phyloP scores from a whole-genome alignment of 1,140 invertebrate species.

The Drosophila ohnishii region DNA sequence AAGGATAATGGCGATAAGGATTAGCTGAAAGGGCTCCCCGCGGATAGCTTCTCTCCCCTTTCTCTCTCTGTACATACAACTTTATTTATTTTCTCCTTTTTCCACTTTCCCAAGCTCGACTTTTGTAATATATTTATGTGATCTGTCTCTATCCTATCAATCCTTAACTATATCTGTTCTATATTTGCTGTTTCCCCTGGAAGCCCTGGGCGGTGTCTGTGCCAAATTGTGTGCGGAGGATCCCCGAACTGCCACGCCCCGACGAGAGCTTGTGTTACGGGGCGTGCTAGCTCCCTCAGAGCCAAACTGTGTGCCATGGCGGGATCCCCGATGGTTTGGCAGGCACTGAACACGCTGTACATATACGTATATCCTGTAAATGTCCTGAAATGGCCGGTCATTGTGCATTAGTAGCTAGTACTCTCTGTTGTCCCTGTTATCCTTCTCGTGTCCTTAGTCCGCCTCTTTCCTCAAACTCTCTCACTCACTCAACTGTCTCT shows the following conservation, averaged over 20 bases:
- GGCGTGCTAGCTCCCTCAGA: conserved; percentile 41
- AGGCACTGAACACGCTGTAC: conserved; percentile 13
- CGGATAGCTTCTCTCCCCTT: conserved; percentile 5
- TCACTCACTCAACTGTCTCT: conserved; percentile 34
- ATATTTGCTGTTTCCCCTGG: conserved; percentile 14
- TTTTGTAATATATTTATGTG: conserved; percentile 78
- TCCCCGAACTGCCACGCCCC: conserved; percentile 57
- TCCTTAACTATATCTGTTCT: background rate
- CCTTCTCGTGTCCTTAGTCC: conserved; percentile 36
- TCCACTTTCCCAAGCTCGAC: conserved; percentile 35
- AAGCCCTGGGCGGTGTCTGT: conserved; percentile 24
- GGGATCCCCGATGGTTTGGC: conserved; percentile 41
- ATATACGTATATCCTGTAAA: background rate
- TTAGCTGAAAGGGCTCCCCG: conserved; percentile 13
- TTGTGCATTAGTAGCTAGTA: conserved; percentile 65
- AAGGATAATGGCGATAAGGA: background rate
- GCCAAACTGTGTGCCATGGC: conserved; percentile 64
- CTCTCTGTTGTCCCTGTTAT: conserved; percentile 39
- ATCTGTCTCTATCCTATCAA: conserved; percentile 17
- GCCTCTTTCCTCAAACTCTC: conserved; percentile 29
- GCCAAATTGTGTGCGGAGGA: conserved; percentile 47
- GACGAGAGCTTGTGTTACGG: background rate
- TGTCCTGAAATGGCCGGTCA: conserved; percentile 46
- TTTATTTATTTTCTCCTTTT: conserved; percentile 27
- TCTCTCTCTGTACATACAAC: conserved; percentile 25